Conservation (phyloP, 2,113 vertebrate species). For the Plecotus auritus region DNA sequence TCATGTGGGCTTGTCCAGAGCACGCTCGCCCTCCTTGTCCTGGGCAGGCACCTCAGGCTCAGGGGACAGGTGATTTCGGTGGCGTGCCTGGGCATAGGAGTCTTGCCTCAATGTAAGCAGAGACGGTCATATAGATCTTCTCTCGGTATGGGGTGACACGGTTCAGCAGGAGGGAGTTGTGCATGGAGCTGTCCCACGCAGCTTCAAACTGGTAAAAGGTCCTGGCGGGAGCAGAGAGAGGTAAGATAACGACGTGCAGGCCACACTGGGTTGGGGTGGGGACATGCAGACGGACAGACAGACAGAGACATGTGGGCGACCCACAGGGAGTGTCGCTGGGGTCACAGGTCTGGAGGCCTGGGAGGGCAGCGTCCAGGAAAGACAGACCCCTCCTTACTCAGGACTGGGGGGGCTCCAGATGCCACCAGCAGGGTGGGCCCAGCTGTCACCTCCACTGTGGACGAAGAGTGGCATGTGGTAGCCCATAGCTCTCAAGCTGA, state of each 20-base stretch:
- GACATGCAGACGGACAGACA: slow-evolving; percentile 54
- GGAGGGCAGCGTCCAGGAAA: background rate
- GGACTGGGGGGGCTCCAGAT: background rate
- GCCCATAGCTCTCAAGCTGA: background rate
- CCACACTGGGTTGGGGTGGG: background rate
- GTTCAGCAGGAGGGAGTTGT: slow-evolving; percentile 96
- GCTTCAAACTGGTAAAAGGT: slow-evolving; percentile 97
- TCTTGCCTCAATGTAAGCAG: slow-evolving; percentile 94
- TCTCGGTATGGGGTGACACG: slow-evolving; percentile 95
- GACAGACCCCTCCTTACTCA: background rate
- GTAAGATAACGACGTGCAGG: background rate
- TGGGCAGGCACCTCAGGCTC: accelerated
- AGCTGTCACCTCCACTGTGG: background rate
- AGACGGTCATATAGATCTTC: slow-evolving; percentile 98
- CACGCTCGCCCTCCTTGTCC: background rate
- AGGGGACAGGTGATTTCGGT: accelerated
- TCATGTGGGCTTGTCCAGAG: background rate
- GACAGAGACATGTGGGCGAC: slow-evolving; percentile 23
- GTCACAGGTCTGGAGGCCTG: slow-evolving; percentile 51
- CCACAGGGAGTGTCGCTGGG: slow-evolving; percentile 61
- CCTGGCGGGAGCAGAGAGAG: slow-evolving; percentile 77
- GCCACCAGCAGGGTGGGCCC: background rate
- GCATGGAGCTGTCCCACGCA: slow-evolving; percentile 99
- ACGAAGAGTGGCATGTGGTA: background rate
- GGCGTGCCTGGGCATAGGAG: accelerated